Conservation (phyloP, 2,888 invertebrate species). For the Lathronympha strigana region DNA sequence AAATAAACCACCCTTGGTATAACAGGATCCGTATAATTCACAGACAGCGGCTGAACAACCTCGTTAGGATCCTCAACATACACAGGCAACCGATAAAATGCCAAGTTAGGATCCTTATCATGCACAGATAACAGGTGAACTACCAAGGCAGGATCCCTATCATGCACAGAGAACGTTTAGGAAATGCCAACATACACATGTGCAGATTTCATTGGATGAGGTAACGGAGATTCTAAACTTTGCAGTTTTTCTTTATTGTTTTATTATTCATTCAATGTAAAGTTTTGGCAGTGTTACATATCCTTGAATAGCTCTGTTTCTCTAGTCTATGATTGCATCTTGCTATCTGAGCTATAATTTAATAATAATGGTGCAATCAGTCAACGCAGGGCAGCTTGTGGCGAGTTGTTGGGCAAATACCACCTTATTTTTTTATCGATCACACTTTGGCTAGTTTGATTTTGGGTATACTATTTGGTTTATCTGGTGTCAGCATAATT, state of each 20-base stretch:
- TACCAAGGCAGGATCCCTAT: too few relatives aligned
- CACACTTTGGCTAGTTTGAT: too few relatives aligned
- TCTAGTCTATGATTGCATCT: slow-evolving; percentile 15
- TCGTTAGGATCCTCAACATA: slow-evolving; percentile 19
- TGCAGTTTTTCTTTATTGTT: slow-evolving; percentile 7
- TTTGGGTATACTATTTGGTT: too few relatives aligned
- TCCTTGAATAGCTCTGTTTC: slow-evolving; percentile 17
- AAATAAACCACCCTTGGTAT: slow-evolving; percentile 18
- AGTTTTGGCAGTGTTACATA: slow-evolving; percentile 6
- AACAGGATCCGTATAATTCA: slow-evolving; percentile 20
- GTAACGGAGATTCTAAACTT: slow-evolving; percentile 10
- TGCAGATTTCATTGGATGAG: slow-evolving; percentile 11
- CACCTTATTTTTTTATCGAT: too few relatives aligned
- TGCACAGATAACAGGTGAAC: neutral
- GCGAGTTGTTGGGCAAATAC: too few relatives aligned
- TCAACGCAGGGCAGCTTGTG: too few relatives aligned
- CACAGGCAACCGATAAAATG: slow-evolving; percentile 8
- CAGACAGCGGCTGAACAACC: slow-evolving; percentile 11
- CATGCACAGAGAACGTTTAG: slow-evolving; percentile 9
- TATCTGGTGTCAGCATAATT: too few relatives aligned
- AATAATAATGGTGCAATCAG: too few relatives aligned
- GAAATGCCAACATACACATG: slow-evolving; percentile 15
- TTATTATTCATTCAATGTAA: slow-evolving; percentile 9
- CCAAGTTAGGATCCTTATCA: slow-evolving; percentile 20
- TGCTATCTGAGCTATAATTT: neutral